A percentile compares a stretch with the other conserved stretches of the same genome.
Evolutionary conservation across 2,113 vertebrate genomes (phyloP).

Genomic region (Aphyosemion australe): DNA sequence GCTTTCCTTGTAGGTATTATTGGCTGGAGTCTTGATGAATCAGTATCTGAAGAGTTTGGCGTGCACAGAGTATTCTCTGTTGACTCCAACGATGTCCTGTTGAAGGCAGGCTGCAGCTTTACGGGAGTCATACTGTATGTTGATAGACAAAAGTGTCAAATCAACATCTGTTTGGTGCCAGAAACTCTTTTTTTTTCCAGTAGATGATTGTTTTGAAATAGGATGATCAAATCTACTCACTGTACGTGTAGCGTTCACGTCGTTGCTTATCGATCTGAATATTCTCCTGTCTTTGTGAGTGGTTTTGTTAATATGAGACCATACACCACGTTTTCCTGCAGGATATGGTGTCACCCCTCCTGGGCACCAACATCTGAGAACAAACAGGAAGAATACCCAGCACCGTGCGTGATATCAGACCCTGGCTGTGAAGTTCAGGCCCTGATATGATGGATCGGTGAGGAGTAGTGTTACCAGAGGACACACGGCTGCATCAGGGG

Average conservation of each 20-base stretch:
- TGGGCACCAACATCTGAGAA: neutral
- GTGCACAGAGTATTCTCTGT: neutral
- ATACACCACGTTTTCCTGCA: constrained; percentile 7
- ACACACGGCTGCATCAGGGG: constrained; percentile 47
- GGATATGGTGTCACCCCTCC: constrained; percentile 1
- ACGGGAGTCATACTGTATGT: too few species aligned
- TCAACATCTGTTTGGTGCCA: too few species aligned
- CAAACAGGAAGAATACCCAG: constrained; percentile 12
- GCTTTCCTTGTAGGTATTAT: too few species aligned
- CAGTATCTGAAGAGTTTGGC: neutral
- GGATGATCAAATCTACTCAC: neutral
- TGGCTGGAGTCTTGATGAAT: neutral
- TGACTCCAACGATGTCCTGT: neutral
- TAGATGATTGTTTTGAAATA: too few species aligned
- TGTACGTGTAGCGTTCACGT: neutral
- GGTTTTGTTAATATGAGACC: neutral
- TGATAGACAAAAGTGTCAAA: too few species aligned
- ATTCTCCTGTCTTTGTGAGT: neutral
- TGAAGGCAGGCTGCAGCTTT: neutral
- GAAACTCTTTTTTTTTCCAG: too few species aligned
- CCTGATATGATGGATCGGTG: constrained; percentile 29
- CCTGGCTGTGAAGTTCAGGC: constrained; percentile 15
- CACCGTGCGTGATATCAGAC: constrained; percentile 26
- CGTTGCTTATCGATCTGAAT: neutral
- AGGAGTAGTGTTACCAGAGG: constrained; percentile 46